Conservation (phyloP, 2,888 invertebrate species). For the Ptychoptera contaminata region DNA sequence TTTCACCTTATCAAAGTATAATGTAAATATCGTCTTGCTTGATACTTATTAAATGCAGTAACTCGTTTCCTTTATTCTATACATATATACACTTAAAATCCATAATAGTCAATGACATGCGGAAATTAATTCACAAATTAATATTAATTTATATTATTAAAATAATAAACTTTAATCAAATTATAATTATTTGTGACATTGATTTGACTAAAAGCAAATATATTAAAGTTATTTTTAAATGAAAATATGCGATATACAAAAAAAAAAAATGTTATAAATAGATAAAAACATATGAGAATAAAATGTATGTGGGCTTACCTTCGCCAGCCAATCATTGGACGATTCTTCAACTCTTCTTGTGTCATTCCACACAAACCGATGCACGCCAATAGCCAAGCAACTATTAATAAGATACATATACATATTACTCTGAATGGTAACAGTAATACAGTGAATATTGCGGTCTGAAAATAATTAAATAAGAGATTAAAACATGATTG, state of each 20-base stretch:
- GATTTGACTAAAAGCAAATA: not conserved
- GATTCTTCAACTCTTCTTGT: constrained; percentile 57
- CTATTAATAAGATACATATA: constrained; percentile 56
- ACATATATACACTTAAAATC: no score
- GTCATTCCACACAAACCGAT: constrained; percentile 67
- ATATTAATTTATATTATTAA: no score
- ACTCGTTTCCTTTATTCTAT: no score
- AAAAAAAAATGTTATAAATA: not conserved
- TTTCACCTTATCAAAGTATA: no score
- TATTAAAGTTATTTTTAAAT: no score
- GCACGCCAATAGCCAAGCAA: constrained; percentile 73
- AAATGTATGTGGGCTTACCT: constrained; percentile 40
- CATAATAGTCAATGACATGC: no score
- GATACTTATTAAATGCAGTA: no score
- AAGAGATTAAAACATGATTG: not conserved
- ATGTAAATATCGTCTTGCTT: no score
- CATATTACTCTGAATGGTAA: constrained; percentile 68
- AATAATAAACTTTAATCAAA: no score
- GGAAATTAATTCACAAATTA: no score
- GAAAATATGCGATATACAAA: not conserved
- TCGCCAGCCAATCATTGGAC: constrained; percentile 80
- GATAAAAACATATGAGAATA: not conserved
- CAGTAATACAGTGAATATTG: constrained; percentile 66
- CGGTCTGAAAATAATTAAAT: constrained; percentile 51
- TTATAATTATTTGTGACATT: no score